phyloP scores from a whole-genome alignment of 2,797 vertebrate species.

The Chelmon rostratus region DNA sequence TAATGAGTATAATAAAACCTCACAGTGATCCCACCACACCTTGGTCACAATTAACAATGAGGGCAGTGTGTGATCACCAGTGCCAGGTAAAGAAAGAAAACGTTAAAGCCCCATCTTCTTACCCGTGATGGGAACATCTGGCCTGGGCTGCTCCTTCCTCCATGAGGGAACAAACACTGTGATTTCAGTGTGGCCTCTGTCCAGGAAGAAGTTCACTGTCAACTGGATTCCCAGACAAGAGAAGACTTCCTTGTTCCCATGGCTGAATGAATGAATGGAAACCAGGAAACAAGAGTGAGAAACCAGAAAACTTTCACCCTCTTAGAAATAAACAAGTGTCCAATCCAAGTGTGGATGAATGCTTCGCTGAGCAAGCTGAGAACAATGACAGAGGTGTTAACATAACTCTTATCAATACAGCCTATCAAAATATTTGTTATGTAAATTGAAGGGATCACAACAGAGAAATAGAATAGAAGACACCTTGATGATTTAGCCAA shows the following conservation, averaged over 20 bases:
- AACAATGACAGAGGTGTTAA: conserved; percentile 3
- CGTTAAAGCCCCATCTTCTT: background rate
- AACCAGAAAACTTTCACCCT: background rate
- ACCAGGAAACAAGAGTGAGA: background rate
- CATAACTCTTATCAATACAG: background rate
- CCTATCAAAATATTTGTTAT: conserved; percentile 17
- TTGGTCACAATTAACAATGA: background rate
- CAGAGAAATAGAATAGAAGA: background rate
- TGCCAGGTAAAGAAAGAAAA: background rate
- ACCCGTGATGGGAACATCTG: conserved; percentile 97
- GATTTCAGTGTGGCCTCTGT: conserved; percentile 93
- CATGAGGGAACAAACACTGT: conserved; percentile 97
- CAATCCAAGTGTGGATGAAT: background rate
- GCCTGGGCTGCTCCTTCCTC: conserved; percentile 96
- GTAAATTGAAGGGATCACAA: conserved; percentile 13
- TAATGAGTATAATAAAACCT: background rate
- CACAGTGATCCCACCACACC: background rate
- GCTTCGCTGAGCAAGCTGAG: background rate
- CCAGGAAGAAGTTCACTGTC: conserved; percentile 95
- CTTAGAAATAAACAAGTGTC: too few species aligned
- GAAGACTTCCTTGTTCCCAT: conserved; percentile 98
- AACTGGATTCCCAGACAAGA: conserved; percentile 97
- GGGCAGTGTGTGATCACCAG: background rate
- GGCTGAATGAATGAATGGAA: conserved; percentile 81
- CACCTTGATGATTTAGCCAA: background rate